phyloP scores from a whole-genome alignment of 2,888 invertebrate species.

The Xestia rhomboidea region DNA sequence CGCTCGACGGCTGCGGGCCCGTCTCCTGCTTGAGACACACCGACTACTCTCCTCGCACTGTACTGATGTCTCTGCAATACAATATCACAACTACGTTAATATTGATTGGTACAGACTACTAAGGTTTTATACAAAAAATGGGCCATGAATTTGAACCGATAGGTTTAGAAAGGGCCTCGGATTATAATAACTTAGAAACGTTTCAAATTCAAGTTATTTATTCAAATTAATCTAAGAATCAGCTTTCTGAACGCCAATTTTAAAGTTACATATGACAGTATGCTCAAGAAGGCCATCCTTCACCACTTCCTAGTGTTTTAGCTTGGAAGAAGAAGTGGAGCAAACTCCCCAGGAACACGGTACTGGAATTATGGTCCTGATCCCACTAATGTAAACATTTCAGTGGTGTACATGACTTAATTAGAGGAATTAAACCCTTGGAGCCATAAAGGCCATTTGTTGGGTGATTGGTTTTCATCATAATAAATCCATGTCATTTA shows the following conservation, averaged over 20 bases:
- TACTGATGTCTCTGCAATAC: constrained; percentile 97
- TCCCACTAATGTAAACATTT: not conserved
- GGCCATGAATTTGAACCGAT: not conserved
- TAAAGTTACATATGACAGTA: not conserved
- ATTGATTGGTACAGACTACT: constrained; percentile 49
- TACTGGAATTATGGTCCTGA: not conserved
- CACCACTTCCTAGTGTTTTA: not conserved
- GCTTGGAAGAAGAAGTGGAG: not conserved
- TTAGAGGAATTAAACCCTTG: not conserved
- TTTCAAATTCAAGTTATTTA: not conserved
- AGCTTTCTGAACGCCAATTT: not conserved
- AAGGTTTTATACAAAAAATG: not conserved
- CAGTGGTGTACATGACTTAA: not conserved
- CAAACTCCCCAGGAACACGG: not conserved
- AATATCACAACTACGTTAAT: constrained; percentile 60
- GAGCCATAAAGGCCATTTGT: not conserved
- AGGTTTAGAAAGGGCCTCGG: not conserved
- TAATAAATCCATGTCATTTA: not conserved
- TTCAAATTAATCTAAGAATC: not conserved
- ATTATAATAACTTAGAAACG: not conserved
- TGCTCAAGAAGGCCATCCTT: no score
- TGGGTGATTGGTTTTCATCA: not conserved
- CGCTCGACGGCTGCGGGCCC: constrained; percentile 92
- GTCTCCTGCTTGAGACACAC: constrained; percentile 86
- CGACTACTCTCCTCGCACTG: constrained; percentile 94